phyloP scores from a whole-genome alignment of 2,888 invertebrate genomes.

The Diarsia rubi region DNA sequence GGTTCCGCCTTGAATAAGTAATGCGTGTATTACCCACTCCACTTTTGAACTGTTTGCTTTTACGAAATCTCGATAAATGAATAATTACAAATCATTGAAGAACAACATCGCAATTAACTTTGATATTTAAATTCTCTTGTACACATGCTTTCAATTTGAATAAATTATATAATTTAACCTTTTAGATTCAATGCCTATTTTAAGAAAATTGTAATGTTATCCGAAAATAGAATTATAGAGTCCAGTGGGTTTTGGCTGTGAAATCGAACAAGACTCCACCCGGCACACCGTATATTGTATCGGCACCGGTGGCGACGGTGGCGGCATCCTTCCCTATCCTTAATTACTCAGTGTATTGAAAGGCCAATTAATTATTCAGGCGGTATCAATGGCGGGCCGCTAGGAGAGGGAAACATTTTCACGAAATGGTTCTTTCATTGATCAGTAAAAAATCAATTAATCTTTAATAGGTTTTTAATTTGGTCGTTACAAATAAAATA shows the following conservation, averaged over 20 bases:
- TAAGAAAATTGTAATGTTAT: slow-evolving; percentile 16
- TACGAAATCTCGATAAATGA: slow-evolving; percentile 47
- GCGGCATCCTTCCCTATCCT: slow-evolving; percentile 43
- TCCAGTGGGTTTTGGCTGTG: background rate
- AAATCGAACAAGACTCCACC: slow-evolving; percentile 24
- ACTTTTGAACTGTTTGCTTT: slow-evolving; percentile 44
- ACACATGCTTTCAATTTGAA: background rate
- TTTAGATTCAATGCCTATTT: background rate
- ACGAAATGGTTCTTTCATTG: slow-evolving; percentile 48
- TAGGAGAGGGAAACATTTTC: slow-evolving; percentile 24
- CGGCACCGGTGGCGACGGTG: background rate
- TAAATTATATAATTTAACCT: background rate
- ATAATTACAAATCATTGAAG: slow-evolving; percentile 35
- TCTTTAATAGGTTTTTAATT: slow-evolving; percentile 26
- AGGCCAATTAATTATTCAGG: slow-evolving; percentile 59
- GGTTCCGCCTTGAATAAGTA: slow-evolving; percentile 55
- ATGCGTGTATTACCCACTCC: slow-evolving; percentile 54
- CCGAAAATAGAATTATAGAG: slow-evolving; percentile 11
- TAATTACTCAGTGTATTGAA: slow-evolving; percentile 61
- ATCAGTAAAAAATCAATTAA: slow-evolving; percentile 24
- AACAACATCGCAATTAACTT: slow-evolving; percentile 17
- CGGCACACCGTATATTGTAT: slow-evolving; percentile 2
- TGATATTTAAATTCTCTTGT: slow-evolving; percentile 1
- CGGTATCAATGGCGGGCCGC: slow-evolving; percentile 32
- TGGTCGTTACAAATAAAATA: slow-evolving; percentile 7